phyloP scores from a whole-genome alignment of 2,888 invertebrate genomes.

The Tetragonisca angustula region DNA sequence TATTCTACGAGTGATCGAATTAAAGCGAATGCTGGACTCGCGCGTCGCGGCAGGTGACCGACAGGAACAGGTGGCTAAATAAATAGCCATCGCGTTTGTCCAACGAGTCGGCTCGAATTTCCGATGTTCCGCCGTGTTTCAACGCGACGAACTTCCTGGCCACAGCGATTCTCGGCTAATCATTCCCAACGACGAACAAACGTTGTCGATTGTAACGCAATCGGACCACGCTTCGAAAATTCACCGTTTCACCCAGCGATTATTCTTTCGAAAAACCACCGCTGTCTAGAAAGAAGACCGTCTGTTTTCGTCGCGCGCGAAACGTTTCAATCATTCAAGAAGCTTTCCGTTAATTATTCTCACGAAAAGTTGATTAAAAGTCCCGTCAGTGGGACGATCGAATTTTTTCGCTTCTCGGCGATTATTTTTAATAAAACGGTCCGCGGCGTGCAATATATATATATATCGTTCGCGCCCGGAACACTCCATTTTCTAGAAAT shows the following conservation, averaged over 20 bases:
- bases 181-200: background rate
- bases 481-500: too few relatives aligned
- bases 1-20: too few relatives aligned
- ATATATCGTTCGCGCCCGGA: too few relatives aligned
- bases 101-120: slow-evolving; percentile 18
- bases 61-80: slow-evolving; percentile 1
- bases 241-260: background rate
- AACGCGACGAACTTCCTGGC: slow-evolving; percentile 2
- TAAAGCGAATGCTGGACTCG: background rate
- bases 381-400: too few relatives aligned
- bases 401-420: too few relatives aligned
- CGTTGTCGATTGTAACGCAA: background rate
- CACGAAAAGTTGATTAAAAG: too few relatives aligned
- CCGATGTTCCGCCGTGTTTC: slow-evolving; percentile 15
- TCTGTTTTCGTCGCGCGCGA: too few relatives aligned
- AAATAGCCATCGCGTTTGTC: slow-evolving; percentile 23
- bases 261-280: background rate
- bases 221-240: background rate
- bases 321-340: too few relatives aligned
- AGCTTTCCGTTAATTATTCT: too few relatives aligned
- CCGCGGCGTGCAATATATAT: too few relatives aligned
- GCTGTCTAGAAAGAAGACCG: too few relatives aligned
- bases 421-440: too few relatives aligned
- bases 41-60: background rate
- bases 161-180: slow-evolving; percentile 29